Evolutionary conservation across 2,113 vertebrate species (phyloP), one percentile per base, ranked within the genome.

Genomic region (Myxocyprinus asiaticus): DNA sequence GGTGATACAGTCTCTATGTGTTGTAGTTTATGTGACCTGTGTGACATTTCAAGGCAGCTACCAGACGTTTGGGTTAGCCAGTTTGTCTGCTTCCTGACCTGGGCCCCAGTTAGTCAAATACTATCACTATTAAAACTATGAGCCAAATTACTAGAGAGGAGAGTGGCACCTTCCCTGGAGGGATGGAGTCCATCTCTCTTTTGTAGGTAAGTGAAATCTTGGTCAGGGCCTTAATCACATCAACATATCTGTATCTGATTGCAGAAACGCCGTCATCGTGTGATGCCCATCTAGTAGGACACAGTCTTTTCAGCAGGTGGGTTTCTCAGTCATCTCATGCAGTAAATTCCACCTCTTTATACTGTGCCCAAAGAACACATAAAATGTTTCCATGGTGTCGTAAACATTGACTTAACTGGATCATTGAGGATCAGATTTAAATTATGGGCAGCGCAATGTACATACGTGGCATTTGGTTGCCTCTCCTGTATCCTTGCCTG

Each of bases 171-270:
- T n/a, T n/a, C n/a, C n/a, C n/a, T n/a, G n/a, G n/a, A n/a, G n/a
- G n/a, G n/a, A n/a, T n/a, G n/a, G n/a, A n/a, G n/a, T n/a, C n/a
- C n/a, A n/a, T n/a, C n/a, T n/a, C n/a, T n/a, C n/a, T n/a, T n/a
- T n/a, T n/a, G n/a, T n/a, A n/a, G n/a, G 55, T 58, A 58, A 42
- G 59, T 33, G 9, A 62, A 42, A 62, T 42, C 2, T 62, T 62
- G 17, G 59, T 9, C 59, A 62, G 59, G 59, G 59, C 59, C 17
- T 62, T 62, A 17, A 42, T 22, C 59, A 62, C 22, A 1, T 62
- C 59, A 62, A 62, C 59, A 62, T n/a, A n/a, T n/a, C n/a, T n/a
- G n/a, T n/a, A n/a, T 58, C 55, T 58, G 59, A 11, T 9, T 62
- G 17, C 59, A 42, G 15, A 17, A 7, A 61, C 58, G 3, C 7